A percentile compares a stretch with the other conserved stretches of the same genome.
phyloP scores from a whole-genome alignment of 2,888 invertebrate species.

The Epinotia ramella region DNA sequence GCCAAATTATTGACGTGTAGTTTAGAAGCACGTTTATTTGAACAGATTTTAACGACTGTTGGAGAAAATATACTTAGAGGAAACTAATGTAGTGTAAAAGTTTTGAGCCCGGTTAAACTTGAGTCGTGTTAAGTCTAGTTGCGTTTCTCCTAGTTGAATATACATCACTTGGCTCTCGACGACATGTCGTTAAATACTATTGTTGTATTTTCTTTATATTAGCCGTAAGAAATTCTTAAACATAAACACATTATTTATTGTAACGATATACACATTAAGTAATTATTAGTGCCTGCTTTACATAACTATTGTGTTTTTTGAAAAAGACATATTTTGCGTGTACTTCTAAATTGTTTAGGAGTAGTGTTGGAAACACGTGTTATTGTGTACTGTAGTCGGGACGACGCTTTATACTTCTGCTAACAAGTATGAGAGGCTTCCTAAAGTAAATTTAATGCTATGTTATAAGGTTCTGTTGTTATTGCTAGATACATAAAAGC shows the following conservation, averaged over 20 bases:
- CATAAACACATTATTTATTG: slow-evolving; percentile 83
- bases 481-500: slow-evolving; percentile 82
- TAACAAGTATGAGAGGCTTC: slow-evolving; percentile 80
- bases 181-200: slow-evolving; percentile 57
- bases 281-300: slow-evolving; percentile 84
- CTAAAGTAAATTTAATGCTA: slow-evolving; percentile 74
- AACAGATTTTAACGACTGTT: slow-evolving; percentile 25
- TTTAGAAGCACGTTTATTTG: slow-evolving; percentile 23
- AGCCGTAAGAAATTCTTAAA: slow-evolving; percentile 76
- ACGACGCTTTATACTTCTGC: slow-evolving; percentile 67
- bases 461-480: slow-evolving; percentile 84
- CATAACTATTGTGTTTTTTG: slow-evolving; percentile 70
- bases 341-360: slow-evolving; percentile 66
- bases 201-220: slow-evolving; percentile 69
- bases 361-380: slow-evolving; percentile 74
- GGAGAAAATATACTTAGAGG: slow-evolving; percentile 8
- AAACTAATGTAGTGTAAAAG: slow-evolving; percentile 23
- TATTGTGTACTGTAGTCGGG: slow-evolving; percentile 56
- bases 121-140: slow-evolving; percentile 41
- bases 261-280: slow-evolving; percentile 79
- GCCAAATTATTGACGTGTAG: slow-evolving; percentile 35
- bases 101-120: slow-evolving; percentile 30
- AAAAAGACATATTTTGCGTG: slow-evolving; percentile 82
- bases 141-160: slow-evolving; percentile 40
- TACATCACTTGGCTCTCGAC: slow-evolving; percentile 43